Conservation (phyloP, 2,113 vertebrate genomes). For the Cygnus buccinator region DNA sequence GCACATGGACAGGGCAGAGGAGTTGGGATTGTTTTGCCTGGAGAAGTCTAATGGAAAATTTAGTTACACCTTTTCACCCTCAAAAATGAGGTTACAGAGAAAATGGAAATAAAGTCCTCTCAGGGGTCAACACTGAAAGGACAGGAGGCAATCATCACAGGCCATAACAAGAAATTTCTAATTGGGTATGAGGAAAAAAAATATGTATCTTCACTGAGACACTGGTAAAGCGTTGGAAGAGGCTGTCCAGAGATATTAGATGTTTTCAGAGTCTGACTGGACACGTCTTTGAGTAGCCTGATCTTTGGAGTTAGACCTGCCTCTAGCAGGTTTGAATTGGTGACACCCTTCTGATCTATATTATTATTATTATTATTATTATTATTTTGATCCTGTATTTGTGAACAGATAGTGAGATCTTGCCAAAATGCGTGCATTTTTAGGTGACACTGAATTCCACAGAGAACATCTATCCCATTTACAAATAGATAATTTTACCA, state of each 20-base stretch:
- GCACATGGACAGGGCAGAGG: not conserved
- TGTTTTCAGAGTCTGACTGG: rapidly evolving
- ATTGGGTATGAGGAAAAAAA: not conserved
- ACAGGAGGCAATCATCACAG: not conserved
- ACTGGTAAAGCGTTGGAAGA: not conserved
- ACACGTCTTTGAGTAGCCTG: not conserved
- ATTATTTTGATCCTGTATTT: not conserved
- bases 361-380: not conserved
- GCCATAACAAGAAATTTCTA: not conserved
- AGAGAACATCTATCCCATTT: not conserved
- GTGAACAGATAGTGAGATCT: not conserved
- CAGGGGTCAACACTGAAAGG: not conserved
- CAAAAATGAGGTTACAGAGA: not conserved
- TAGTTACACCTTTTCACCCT: not conserved
- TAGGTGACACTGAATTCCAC: not conserved
- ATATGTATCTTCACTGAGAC: not conserved
- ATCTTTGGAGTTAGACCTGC: not conserved
- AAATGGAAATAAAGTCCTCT: not conserved
- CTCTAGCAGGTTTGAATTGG: not conserved
- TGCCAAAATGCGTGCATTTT: not conserved
- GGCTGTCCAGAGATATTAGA: not conserved
- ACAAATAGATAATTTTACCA: not conserved
- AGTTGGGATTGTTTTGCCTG: not conserved
- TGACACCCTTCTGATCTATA: not conserved
- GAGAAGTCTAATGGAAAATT: not conserved